phyloP scores from a whole-genome alignment of 2,888 invertebrate species.

The Agapostemon virescens region DNA sequence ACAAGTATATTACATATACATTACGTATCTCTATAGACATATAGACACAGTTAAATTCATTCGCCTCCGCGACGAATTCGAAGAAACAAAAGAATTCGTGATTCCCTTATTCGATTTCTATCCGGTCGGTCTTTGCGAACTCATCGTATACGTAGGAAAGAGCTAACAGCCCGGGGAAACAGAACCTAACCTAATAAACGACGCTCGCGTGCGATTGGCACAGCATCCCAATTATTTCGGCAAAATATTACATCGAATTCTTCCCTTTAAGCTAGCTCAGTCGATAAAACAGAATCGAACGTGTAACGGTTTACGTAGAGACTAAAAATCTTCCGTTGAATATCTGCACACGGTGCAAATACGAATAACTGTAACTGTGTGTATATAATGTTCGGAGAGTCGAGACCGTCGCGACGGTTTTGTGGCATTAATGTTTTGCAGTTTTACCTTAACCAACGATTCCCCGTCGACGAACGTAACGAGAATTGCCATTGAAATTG shows the following conservation, averaged over 20 bases:
- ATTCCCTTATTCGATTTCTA: too few relatives aligned
- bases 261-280: background rate
- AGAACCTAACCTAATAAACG: too few relatives aligned
- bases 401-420: background rate
- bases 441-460: background rate
- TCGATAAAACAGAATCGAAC: background rate
- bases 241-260: background rate
- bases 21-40: conserved; percentile 43
- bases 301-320: too few relatives aligned
- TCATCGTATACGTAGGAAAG: background rate
- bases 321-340: background rate
- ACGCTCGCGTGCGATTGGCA: too few relatives aligned
- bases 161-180: background rate
- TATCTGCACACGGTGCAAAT: background rate
- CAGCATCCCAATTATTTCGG: too few relatives aligned
- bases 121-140: background rate
- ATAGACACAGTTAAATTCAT: conserved; percentile 9
- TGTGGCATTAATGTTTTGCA: background rate
- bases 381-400: conserved; percentile 33
- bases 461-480: background rate
- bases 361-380: conserved; percentile 24
- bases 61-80: background rate
- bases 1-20: conserved; percentile 51
- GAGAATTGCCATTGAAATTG: background rate
- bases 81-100: background rate